phyloP scores from a whole-genome alignment of 2,797 vertebrate genomes.

The Phataginus tetradactyla region DNA sequence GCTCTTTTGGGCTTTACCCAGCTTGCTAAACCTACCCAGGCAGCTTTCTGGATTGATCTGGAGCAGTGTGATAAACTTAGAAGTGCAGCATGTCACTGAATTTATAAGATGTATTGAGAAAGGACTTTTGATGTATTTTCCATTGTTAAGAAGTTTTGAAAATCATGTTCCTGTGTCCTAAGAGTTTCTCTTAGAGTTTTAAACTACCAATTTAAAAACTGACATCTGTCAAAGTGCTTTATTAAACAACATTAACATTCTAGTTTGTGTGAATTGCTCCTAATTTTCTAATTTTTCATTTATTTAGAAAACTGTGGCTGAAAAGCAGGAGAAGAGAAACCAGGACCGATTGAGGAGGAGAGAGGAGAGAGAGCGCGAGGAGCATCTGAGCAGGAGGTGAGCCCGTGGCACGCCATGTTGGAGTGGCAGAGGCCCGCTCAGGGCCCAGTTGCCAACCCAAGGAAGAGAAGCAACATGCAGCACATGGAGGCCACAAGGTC shows the following conservation, averaged over 20 bases:
- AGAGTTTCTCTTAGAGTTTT: background rate
- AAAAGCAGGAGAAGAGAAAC: slow-evolving; percentile 97
- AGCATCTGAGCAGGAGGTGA: slow-evolving; percentile 92
- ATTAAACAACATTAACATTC: background rate
- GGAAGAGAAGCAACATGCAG: fast-evolving
- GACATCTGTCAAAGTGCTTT: background rate
- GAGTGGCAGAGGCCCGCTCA: background rate
- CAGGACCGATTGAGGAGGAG: slow-evolving; percentile 96
- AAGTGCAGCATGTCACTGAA: background rate
- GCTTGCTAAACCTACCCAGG: too few relatives aligned
- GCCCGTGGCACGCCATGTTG: background rate
- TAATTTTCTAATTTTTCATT: background rate
- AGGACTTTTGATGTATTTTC: background rate
- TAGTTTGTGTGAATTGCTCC: background rate
- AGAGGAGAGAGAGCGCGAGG: slow-evolving; percentile 96
- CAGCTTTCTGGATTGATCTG: background rate
- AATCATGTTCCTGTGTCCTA: background rate
- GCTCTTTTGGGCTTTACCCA: background rate
- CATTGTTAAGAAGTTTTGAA: background rate
- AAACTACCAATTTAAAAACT: background rate
- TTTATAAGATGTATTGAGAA: background rate
- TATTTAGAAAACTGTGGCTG: slow-evolving; percentile 95
- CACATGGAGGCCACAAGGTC: fast-evolving
- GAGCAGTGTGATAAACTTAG: background rate
- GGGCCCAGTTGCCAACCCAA: background rate